Base-by-base conservation (phyloP, 2,888 invertebrate species). In the Spilarctia lutea region DNA sequence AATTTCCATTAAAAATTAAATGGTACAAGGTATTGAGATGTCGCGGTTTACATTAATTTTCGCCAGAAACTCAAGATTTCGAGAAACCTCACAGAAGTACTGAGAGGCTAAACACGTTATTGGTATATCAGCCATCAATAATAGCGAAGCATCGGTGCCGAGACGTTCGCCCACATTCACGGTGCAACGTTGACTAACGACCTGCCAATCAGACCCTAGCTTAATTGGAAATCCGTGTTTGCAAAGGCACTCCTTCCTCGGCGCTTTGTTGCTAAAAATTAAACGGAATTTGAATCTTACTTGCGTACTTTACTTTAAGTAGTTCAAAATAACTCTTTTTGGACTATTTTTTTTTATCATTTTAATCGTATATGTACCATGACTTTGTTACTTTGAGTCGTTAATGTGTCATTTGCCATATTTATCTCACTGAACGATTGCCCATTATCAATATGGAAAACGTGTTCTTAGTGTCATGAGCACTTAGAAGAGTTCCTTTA, bases 171-270 rank as follows among this genome's bases (percentile, higher is more conserved):
- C 91, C 91, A 93, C 94, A 94, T 94, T 93, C 91, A 94, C 90
- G 90, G 84, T 88, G 85, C 90, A 91, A 89, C 91, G 85, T 91
- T 96, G 95, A 96, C 92, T 95, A 96, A 96, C 94, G 96, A 94
- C 94, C 94, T 96, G 96, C 95, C 96, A 96, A 96, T 96, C 96
- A 96, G 93, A 84, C 92, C 91, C 93, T 91, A 87, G 91, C 93
- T 95, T 96, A 96, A 96, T 96, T 96, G 96, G 94, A 95, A 96
- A 96, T 94, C 96, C 96, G 94, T 96, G 96, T 96, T 96, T 92
- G 94, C 90, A 90, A 89, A 93, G 90, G 93, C 93, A 91, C 91
- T 92, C 92, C 91, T 91, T 90, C 89, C 89, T 87, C 88, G 87
- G 88, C 91, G 92, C 93, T 89, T 94, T 94, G 93, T 94, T 90